phyloP scores from a whole-genome alignment of 2,113 vertebrate species.

The Neotragus moschatus region DNA sequence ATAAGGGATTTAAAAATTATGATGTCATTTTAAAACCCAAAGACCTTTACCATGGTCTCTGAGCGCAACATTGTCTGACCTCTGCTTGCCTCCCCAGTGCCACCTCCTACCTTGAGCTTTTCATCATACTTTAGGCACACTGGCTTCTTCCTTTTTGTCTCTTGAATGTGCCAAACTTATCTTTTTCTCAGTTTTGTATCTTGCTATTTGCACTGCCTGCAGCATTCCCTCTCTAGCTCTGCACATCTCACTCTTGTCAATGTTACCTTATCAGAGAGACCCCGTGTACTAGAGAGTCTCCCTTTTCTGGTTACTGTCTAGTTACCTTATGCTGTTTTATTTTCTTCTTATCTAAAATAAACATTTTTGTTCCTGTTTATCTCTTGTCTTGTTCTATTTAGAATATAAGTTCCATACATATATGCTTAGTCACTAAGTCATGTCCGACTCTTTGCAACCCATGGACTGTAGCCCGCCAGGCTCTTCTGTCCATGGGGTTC shows the following conservation, averaged over 20 bases:
- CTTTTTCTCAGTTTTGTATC: neutral
- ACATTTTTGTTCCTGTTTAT: neutral
- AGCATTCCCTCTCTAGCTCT: neutral
- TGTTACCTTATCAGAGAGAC: neutral
- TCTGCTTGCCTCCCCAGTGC: neutral
- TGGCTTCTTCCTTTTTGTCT: neutral
- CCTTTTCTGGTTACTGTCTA: neutral
- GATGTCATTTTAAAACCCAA: neutral
- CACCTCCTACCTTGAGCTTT: neutral
- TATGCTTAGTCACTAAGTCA: neutral
- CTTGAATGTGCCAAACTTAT: neutral
- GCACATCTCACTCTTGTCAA: neutral
- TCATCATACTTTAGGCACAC: neutral
- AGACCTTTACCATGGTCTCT: neutral
- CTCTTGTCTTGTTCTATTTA: neutral
- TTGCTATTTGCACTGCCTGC: neutral
- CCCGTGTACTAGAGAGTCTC: too few species aligned
- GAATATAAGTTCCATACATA: neutral
- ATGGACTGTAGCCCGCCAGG: neutral
- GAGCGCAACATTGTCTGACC: neutral
- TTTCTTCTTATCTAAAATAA: neutral
- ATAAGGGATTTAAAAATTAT: neutral
- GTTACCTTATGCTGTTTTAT: neutral
- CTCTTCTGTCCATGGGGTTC: neutral
- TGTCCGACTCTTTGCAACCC: neutral